phyloP scores from a whole-genome alignment of 1,140 invertebrate genomes.

The Camponotus vicinus region DNA sequence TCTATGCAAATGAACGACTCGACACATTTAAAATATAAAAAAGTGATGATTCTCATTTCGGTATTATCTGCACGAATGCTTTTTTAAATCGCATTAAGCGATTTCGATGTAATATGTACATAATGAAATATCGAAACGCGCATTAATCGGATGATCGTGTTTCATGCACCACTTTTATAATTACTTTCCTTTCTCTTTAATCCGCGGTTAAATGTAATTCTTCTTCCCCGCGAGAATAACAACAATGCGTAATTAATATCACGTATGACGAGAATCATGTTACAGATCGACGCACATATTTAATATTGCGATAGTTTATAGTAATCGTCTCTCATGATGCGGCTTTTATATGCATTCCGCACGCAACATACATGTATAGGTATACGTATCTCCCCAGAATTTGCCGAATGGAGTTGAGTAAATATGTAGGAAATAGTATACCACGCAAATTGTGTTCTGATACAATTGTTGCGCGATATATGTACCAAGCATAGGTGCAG shows the following conservation, averaged over 20 bases:
- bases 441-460: slow-evolving; percentile 42
- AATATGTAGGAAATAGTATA: slow-evolving; percentile 32
- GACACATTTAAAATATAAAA: neutral
- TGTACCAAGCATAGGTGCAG: neutral
- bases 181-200: slow-evolving; percentile 19
- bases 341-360: neutral
- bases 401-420: slow-evolving; percentile 18
- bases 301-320: neutral
- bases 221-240: neutral
- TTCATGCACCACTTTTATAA: neutral
- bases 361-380: neutral
- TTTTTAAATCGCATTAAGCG: slow-evolving; percentile 19
- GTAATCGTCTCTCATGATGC: neutral
- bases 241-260: slow-evolving; percentile 18
- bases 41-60: neutral
- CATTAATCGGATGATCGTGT: slow-evolving; percentile 25
- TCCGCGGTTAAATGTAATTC: neutral
- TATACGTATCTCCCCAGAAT: neutral
- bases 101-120: slow-evolving; percentile 9
- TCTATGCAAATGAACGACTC: neutral
- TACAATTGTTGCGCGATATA: slow-evolving; percentile 38
- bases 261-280: neutral
- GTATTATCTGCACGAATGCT: neutral
- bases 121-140: slow-evolving; percentile 12
- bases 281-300: neutral